phyloP scores from a whole-genome alignment of 2,888 invertebrate genomes.

The Xestia sexstrigata region DNA sequence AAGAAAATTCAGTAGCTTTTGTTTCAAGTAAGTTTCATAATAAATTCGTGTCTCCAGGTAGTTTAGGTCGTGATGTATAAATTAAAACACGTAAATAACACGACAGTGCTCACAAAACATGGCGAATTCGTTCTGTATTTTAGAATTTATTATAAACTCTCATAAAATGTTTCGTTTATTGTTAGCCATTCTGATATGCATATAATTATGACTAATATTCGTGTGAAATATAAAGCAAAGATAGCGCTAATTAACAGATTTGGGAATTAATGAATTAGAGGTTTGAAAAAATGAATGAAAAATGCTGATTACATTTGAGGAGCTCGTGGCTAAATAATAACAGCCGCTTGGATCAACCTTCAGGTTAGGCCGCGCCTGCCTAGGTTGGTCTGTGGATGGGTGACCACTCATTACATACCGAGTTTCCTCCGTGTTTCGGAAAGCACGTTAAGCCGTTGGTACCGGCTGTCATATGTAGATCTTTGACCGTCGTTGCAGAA shows the following conservation, averaged over 20 bases:
- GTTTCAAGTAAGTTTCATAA: constrained; percentile 25
- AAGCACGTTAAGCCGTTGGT: too few species aligned
- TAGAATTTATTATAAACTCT: constrained; percentile 45
- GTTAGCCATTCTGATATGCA: constrained; percentile 13
- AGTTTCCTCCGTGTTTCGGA: too few species aligned
- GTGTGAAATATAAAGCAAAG: constrained; percentile 1
- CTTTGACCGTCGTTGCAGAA: too few species aligned
- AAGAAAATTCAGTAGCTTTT: background rate
- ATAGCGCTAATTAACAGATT: background rate
- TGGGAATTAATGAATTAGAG: background rate
- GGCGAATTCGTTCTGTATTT: constrained; percentile 51
- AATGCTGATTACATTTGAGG: background rate
- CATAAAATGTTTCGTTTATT: constrained; percentile 28
- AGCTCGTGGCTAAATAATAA: too few species aligned
- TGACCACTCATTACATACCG: too few species aligned
- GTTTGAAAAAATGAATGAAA: too few species aligned
- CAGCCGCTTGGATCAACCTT: too few species aligned
- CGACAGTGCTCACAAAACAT: constrained; percentile 49
- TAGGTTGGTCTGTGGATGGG: too few species aligned
- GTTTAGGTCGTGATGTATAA: constrained; percentile 49
- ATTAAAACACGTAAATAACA: constrained; percentile 62
- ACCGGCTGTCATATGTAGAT: too few species aligned
- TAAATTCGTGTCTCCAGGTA: constrained; percentile 51
- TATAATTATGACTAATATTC: background rate
- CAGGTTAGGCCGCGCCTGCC: too few species aligned